Evolutionary conservation across 2,113 vertebrate genomes (phyloP).

Genomic region (Ptilonorhynchus violaceus): DNA sequence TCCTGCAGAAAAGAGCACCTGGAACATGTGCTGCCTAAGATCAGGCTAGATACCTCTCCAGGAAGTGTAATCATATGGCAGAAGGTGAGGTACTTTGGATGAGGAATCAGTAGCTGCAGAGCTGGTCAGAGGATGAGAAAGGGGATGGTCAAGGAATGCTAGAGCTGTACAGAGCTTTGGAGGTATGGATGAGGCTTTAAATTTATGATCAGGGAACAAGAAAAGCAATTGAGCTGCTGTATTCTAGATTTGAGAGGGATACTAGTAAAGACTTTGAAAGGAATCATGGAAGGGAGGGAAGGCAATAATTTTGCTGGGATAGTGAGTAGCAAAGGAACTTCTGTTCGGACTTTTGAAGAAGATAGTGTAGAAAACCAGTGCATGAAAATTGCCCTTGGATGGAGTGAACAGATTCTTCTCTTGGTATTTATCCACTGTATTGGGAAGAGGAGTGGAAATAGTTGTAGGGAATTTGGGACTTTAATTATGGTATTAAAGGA

Average conservation of each 20-base stretch:
- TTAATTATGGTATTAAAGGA: neutral
- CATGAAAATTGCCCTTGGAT: neutral
- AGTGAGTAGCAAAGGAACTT: neutral
- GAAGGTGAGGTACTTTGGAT: neutral
- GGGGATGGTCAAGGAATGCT: neutral
- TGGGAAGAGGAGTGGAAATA: neutral
- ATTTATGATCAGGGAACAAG: neutral
- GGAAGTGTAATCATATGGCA: neutral
- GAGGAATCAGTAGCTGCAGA: neutral
- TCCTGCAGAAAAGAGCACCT: neutral
- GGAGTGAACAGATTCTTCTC: neutral
- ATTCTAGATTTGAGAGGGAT: neutral
- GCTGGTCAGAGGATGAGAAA: neutral
- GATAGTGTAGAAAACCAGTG: neutral
- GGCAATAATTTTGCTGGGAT: neutral
- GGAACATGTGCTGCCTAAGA: neutral
- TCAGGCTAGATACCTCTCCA: neutral
- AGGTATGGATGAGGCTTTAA: neutral
- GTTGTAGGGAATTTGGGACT: neutral
- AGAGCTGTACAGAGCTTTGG: neutral
- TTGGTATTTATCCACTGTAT: neutral
- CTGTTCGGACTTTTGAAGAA: neutral
- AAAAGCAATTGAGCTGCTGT: neutral
- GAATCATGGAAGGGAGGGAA: neutral
- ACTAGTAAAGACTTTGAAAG: neutral